Evolutionary conservation across 2,113 vertebrate genomes (phyloP).

Genomic region (Nasalis larvatus): DNA sequence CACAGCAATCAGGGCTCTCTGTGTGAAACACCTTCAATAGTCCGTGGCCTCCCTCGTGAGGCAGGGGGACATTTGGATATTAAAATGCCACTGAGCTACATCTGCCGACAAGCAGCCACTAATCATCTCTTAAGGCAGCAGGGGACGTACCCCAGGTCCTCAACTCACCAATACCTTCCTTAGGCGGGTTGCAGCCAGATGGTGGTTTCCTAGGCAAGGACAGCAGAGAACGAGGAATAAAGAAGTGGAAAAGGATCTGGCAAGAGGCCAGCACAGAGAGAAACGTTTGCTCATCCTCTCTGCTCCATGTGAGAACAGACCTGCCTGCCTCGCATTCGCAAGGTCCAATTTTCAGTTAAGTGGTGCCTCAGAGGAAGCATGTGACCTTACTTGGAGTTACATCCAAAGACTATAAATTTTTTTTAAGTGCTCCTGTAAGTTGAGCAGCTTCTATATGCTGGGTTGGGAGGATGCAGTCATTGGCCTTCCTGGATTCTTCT

Average conservation of each 20-base stretch:
- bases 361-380: background rate
- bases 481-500: too few relatives aligned
- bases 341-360: conserved; percentile 1
- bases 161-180: conserved; percentile 25
- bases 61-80: conserved; percentile 58
- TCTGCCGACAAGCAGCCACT: conserved; percentile 68
- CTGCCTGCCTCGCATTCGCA: accelerated
- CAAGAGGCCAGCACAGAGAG: background rate
- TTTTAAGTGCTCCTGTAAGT: background rate
- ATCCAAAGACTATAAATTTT: background rate
- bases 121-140: conserved; percentile 66
- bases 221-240: background rate
- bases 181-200: conserved; percentile 40
- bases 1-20: conserved; percentile 83
- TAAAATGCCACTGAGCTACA: conserved; percentile 69
- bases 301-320: background rate
- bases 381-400: background rate
- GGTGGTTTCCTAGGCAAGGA: conserved; percentile 29
- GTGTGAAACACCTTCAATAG: conserved; percentile 80
- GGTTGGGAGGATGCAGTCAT: accelerated
- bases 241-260: conserved; percentile 15
- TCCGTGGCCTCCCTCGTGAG: conserved; percentile 60
- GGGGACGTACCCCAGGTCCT: conserved; percentile 39
- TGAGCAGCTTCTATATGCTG: background rate
- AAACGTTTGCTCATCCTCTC: background rate